Conservation (phyloP, 2,888 invertebrate genomes). For the Hybos culiciformis region DNA sequence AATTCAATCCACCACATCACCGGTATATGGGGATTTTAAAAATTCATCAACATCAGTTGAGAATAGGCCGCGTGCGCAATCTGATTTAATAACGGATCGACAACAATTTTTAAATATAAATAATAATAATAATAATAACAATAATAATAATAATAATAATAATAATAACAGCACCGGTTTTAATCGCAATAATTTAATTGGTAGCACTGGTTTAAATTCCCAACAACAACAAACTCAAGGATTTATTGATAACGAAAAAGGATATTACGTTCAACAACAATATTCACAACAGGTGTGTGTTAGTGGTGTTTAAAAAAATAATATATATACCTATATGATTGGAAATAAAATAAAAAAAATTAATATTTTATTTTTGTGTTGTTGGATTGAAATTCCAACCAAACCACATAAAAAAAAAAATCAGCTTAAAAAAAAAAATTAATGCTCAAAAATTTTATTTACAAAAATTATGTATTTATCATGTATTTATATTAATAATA, state of each 20-base stretch:
- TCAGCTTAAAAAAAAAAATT: too few species aligned
- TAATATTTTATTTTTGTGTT: too few species aligned
- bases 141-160: conserved; percentile 15
- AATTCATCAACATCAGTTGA: conserved; percentile 27
- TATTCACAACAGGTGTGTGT: conserved; percentile 9
- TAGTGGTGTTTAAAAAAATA: conserved; percentile 3
- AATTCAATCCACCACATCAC: background rate
- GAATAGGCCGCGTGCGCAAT: conserved; percentile 33
- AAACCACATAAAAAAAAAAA: too few species aligned
- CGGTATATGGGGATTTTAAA: too few species aligned
- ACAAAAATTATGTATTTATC: too few species aligned
- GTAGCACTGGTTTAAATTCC: conserved; percentile 11
- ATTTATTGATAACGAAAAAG: conserved; percentile 14
- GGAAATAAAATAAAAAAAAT: background rate
- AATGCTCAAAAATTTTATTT: too few species aligned
- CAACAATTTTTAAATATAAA: conserved; percentile 5
- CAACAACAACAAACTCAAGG: conserved; percentile 13
- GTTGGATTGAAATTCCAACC: too few species aligned
- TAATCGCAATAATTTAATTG: conserved; percentile 14
- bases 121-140: conserved; percentile 11
- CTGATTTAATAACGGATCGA: conserved; percentile 22
- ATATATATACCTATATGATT: background rate
- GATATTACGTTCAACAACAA: conserved; percentile 9
- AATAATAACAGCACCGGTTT: conserved; percentile 13
- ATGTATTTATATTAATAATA: too few species aligned